phyloP scores from a whole-genome alignment of 2,888 invertebrate genomes.

The Andrena dorsata region DNA sequence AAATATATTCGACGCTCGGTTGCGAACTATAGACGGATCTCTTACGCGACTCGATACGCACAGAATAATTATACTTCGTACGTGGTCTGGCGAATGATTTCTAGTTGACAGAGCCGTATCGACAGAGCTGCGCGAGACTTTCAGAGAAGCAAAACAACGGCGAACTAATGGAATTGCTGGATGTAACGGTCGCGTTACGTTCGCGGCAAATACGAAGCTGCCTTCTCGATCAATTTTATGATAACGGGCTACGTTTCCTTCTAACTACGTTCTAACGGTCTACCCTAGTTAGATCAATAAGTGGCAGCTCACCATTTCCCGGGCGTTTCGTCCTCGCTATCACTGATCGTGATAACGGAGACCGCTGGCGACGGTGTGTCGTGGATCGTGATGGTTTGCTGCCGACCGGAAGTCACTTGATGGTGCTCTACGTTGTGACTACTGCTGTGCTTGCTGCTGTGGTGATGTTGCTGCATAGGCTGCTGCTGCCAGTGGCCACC shows the following conservation, averaged over 20 bases:
- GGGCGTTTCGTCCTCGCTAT: conserved; percentile 95
- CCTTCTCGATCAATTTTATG: conserved; percentile 10
- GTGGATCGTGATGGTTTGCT: conserved; percentile 97
- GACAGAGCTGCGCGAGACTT: background rate
- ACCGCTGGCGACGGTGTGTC: conserved; percentile 98
- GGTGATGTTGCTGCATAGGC: conserved; percentile 76
- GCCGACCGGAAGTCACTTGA: conserved; percentile 85
- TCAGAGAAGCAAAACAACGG: conserved; percentile 28
- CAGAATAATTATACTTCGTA: background rate
- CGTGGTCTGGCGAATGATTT: background rate
- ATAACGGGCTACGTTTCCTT: conserved; percentile 14
- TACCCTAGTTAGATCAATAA: background rate
- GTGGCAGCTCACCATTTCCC: conserved; percentile 83
- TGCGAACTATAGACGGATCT: background rate
- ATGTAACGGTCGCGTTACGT: background rate
- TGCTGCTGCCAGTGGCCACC: conserved; percentile 84
- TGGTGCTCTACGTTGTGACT: conserved; percentile 80
- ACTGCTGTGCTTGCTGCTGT: conserved; percentile 75
- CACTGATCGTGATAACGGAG: conserved; percentile 97
- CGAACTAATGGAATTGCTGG: conserved; percentile 10
- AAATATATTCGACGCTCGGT: conserved; percentile 11
- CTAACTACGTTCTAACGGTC: conserved; percentile 37
- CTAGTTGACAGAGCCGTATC: background rate
- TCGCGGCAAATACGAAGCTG: conserved; percentile 2
- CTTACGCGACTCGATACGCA: conserved; percentile 7